phyloP scores from a whole-genome alignment of 2,797 vertebrate species.

The Urocyon cinereoargenteus region DNA sequence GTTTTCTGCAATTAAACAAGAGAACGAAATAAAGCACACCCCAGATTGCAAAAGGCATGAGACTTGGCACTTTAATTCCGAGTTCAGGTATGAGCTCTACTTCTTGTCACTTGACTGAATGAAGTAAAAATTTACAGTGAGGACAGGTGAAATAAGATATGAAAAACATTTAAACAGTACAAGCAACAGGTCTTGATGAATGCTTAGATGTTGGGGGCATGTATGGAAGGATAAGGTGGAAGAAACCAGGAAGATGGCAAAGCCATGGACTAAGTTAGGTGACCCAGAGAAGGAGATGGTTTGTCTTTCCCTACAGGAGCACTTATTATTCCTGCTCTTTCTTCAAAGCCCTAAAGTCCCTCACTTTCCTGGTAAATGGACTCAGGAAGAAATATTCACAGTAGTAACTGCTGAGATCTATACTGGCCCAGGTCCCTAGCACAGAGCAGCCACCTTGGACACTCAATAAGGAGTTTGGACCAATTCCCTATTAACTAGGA shows the following conservation, averaged over 20 bases:
- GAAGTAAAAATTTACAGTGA: neutral
- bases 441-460: constrained; percentile 58
- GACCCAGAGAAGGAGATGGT: neutral
- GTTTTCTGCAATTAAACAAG: neutral
- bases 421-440: neutral
- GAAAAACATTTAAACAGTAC: neutral
- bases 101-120: neutral
- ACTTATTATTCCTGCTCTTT: neutral
- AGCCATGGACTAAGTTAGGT: neutral
- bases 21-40: neutral
- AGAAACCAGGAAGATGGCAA: neutral
- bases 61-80: neutral
- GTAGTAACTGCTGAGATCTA: neutral
- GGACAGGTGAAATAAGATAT: neutral
- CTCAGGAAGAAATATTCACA: neutral
- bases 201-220: neutral
- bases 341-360: neutral
- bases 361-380: neutral
- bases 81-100: neutral
- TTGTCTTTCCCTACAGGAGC: neutral
- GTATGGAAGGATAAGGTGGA: neutral
- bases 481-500: constrained; percentile 59
- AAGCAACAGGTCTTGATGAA: neutral
- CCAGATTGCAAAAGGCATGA: neutral
- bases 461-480: constrained; percentile 52